Conservation (phyloP, 2,113 vertebrate species). For the Hyla sarda region DNA sequence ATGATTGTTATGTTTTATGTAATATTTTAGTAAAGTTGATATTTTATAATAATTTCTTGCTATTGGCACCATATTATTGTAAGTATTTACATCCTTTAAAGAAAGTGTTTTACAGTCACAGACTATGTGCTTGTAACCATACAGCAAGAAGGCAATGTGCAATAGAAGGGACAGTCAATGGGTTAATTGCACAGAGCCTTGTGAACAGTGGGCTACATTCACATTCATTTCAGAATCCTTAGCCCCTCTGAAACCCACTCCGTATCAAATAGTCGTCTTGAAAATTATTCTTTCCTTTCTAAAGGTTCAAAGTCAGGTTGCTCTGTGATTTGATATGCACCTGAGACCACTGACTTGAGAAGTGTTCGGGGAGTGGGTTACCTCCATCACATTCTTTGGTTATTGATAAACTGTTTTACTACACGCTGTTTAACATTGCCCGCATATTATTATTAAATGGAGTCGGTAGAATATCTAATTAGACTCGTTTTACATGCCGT, state of each 20-base stretch:
- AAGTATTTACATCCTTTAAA: neutral
- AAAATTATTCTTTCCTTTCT: constrained; percentile 67
- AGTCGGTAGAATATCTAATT: neutral
- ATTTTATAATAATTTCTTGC: neutral
- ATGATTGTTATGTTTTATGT: too few species aligned
- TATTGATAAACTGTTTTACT: constrained; percentile 55
- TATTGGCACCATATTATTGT: neutral
- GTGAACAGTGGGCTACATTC: constrained; percentile 53
- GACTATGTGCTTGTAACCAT: neutral
- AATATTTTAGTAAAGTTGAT: too few species aligned
- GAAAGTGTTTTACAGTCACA: neutral
- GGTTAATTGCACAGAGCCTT: constrained; percentile 23
- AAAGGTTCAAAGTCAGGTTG: constrained; percentile 71
- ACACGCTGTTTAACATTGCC: constrained; percentile 46
- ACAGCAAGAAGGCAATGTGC: constrained; percentile 1
- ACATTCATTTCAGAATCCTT: constrained; percentile 53
- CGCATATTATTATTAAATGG: constrained; percentile 3
- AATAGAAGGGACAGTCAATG: constrained; percentile 51
- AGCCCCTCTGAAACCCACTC: constrained; percentile 60
- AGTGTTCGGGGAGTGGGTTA: constrained; percentile 48
- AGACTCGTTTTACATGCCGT: neutral
- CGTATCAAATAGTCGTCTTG: constrained; percentile 67
- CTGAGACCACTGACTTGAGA: constrained; percentile 62
- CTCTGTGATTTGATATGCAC: constrained; percentile 69
- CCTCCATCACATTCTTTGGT: constrained; percentile 57